A percentile compares a stretch with the other conserved stretches of the same genome.
Conservation (phyloP, 2,888 invertebrate genomes). For the Philonicus albiceps region DNA sequence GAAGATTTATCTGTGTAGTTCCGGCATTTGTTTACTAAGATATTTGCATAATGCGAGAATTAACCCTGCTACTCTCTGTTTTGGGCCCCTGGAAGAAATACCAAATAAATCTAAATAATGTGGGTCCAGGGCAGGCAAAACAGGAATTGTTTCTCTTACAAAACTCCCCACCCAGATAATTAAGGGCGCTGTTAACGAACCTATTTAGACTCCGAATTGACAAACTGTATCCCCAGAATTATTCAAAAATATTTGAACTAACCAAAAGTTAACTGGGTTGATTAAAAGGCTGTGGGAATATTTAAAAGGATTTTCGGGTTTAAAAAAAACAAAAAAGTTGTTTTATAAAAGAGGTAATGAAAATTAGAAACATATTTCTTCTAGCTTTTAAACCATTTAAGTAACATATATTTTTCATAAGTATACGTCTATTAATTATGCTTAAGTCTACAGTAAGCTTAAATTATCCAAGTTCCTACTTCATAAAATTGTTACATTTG, state of each 20-base stretch:
- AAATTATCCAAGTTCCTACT: background rate
- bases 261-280: background rate
- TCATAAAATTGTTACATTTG: background rate
- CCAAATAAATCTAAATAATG: background rate
- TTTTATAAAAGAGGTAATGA: background rate
- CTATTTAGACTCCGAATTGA: background rate
- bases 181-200: background rate
- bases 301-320: background rate
- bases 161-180: background rate
- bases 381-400: no score
- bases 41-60: slow-evolving; percentile 26
- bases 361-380: background rate
- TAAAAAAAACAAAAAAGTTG: background rate
- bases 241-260: background rate
- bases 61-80: background rate
- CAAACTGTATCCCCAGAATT: background rate
- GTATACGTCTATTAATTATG: background rate
- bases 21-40: background rate
- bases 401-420: background rate
- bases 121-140: background rate
- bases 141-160: background rate
- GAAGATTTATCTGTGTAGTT: slow-evolving; percentile 12
- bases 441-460: background rate
- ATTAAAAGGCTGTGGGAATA: background rate
- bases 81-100: background rate